Evolutionary conservation across 2,113 vertebrate species (phyloP).

Genomic region (Panthera uncia): DNA sequence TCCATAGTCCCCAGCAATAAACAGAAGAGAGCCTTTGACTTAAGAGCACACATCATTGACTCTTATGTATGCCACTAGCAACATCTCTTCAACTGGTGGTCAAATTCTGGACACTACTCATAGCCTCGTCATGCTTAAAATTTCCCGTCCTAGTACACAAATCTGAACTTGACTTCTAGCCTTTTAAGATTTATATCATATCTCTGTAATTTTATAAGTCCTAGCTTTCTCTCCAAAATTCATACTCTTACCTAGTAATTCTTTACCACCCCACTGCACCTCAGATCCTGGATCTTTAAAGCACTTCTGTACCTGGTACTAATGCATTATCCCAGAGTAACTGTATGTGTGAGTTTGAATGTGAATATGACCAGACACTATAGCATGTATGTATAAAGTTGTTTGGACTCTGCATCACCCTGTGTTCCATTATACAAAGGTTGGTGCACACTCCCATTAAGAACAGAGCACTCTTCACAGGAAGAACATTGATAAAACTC

Average conservation of each 20-base stretch:
- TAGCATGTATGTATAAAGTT: background rate
- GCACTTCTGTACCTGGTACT: background rate
- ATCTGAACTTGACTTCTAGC: background rate
- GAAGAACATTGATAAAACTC: background rate
- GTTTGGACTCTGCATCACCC: background rate
- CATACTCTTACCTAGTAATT: background rate
- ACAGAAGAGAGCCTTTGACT: background rate
- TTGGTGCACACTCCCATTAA: background rate
- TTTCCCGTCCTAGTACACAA: background rate
- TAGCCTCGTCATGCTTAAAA: background rate
- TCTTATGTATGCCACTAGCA: background rate
- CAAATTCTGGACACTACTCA: background rate
- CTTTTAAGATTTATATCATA: background rate
- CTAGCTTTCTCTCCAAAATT: background rate
- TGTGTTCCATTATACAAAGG: background rate
- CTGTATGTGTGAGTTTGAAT: background rate
- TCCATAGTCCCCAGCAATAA: background rate
- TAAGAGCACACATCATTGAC: background rate
- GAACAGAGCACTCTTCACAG: background rate
- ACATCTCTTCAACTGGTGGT: background rate
- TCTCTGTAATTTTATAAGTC: background rate
- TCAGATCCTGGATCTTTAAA: background rate
- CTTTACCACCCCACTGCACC: background rate
- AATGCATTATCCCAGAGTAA: background rate
- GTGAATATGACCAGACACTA: background rate